Evolutionary conservation across 92 coral and sea anemone genomes (phyloP).

Genomic region (Nematostella vectensis): DNA sequence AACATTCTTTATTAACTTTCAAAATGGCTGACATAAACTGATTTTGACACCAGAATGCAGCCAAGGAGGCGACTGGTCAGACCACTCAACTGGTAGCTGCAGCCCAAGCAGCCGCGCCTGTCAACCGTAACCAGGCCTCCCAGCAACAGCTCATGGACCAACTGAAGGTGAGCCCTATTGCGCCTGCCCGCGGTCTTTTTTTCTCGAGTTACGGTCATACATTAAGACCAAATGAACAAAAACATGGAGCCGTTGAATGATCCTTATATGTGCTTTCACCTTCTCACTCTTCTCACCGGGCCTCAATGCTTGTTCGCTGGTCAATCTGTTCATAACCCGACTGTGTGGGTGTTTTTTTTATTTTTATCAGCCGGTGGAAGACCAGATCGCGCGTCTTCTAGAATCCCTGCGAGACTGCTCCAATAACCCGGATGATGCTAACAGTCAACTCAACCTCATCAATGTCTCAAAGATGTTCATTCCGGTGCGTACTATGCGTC

Average conservation of each 20-base stretch:
- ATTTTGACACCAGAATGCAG: slow-evolving; percentile 51
- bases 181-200: too few species aligned
- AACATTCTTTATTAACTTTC: too few species aligned
- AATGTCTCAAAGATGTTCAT: slow-evolving; percentile 80
- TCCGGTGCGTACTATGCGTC: slow-evolving; percentile 53
- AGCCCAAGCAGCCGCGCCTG: slow-evolving; percentile 76
- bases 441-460: slow-evolving; percentile 66
- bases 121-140: slow-evolving; percentile 92
- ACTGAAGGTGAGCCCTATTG: slow-evolving; percentile 81
- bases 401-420: slow-evolving; percentile 69
- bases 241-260: too few species aligned
- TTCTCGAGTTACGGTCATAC: too few species aligned
- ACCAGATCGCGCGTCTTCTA: slow-evolving; percentile 62
- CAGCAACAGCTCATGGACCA: slow-evolving; percentile 87
- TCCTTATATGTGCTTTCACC: too few species aligned
- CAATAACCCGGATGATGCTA: slow-evolving; percentile 81
- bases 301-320: too few species aligned
- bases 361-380: slow-evolving; percentile 71
- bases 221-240: too few species aligned
- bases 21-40: too few species aligned
- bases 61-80: slow-evolving; percentile 94
- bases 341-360: background rate
- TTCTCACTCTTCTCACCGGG: too few species aligned
- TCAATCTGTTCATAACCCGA: too few species aligned
- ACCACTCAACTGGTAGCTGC: slow-evolving; percentile 94